A percentile compares a stretch with the other conserved stretches of the same genome.
phyloP scores from a whole-genome alignment of 2,113 vertebrate genomes.

The Herpailurus yagouaroundi region DNA sequence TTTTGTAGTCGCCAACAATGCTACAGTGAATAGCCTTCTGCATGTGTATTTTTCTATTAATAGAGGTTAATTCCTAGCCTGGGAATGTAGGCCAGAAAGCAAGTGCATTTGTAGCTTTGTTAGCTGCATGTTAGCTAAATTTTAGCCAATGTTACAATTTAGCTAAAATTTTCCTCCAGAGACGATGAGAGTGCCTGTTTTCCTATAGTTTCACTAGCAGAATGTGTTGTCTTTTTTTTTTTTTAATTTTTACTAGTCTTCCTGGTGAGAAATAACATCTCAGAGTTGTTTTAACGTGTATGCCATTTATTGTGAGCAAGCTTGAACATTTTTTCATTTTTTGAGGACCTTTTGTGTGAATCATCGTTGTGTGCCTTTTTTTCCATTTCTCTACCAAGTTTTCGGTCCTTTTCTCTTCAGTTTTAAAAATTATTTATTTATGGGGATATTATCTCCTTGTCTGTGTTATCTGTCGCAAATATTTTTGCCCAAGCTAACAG shows the following conservation, averaged over 20 bases:
- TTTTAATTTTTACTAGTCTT: background rate
- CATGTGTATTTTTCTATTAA: background rate
- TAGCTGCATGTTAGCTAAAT: background rate
- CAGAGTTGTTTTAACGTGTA: background rate
- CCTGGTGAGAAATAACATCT: background rate
- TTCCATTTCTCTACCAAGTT: background rate
- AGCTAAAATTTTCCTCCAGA: background rate
- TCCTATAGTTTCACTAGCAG: background rate
- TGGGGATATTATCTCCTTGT: background rate
- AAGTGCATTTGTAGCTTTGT: background rate
- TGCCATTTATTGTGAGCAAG: background rate
- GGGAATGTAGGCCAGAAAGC: background rate
- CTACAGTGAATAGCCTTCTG: background rate
- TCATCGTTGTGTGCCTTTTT: background rate
- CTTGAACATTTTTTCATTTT: background rate
- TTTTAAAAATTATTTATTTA: background rate
- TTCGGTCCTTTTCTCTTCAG: background rate
- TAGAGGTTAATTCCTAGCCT: background rate
- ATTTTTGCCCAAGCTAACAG: background rate
- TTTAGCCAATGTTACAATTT: background rate
- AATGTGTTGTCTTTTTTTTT: background rate
- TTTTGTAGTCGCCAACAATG: background rate
- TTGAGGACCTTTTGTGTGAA: background rate
- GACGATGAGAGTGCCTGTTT: background rate
- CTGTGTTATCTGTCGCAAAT: background rate